A percentile compares a stretch with the other conserved stretches of the same genome.
Conservation (phyloP, 2,888 invertebrate species). For the Trachelus tabidus region DNA sequence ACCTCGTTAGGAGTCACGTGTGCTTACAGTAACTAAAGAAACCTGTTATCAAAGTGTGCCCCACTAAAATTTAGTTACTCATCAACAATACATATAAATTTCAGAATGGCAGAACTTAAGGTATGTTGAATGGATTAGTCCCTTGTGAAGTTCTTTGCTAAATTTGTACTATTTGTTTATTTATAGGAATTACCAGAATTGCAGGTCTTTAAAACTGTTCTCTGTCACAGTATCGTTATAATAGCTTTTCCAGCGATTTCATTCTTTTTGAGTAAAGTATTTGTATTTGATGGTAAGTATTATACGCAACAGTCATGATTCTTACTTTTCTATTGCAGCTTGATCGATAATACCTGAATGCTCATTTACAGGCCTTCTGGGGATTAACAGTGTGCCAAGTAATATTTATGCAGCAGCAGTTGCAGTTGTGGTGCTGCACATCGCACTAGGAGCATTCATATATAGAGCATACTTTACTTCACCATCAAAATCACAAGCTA, state of each 20-base stretch:
- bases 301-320: conserved; percentile 42
- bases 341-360: neutral
- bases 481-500: conserved; percentile 41
- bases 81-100: neutral
- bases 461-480: conserved; percentile 78
- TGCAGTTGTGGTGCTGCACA: conserved; percentile 79
- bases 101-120: neutral
- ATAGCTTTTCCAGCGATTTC: conserved; percentile 80
- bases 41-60: neutral
- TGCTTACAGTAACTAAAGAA: neutral
- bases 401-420: conserved; percentile 84
- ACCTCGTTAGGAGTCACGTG: neutral
- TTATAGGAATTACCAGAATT: conserved; percentile 76
- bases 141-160: neutral
- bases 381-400: conserved; percentile 70
- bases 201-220: conserved; percentile 79
- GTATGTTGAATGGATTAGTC: neutral
- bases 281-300: conserved; percentile 78
- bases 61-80: neutral
- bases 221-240: conserved; percentile 81
- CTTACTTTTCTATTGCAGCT: neutral
- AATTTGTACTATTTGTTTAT: conserved; percentile 24
- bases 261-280: conserved; percentile 77
- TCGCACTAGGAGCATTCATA: conserved; percentile 82
- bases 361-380: conserved; percentile 67